Conservation (phyloP, 2,888 invertebrate species). For the Merodon equestris region DNA sequence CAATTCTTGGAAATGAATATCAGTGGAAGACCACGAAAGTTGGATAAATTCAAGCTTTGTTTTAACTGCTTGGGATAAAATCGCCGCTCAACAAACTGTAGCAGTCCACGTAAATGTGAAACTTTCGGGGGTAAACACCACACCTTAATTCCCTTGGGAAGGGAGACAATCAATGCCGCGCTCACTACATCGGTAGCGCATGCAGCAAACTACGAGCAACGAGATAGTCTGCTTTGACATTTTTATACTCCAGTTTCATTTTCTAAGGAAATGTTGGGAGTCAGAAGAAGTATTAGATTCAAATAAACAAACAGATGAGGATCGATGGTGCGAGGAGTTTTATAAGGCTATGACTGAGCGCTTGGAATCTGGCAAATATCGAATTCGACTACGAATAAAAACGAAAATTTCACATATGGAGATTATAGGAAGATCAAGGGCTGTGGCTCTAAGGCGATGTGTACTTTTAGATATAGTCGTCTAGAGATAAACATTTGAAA, state of each 20-base stretch:
- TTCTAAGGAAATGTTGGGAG: conserved; percentile 9
- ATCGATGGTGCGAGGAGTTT: not conserved
- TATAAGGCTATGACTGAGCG: not conserved
- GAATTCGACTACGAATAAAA: not conserved
- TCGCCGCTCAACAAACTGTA: conserved; percentile 18
- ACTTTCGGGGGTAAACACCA: conserved; percentile 29
- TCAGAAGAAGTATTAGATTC: not conserved
- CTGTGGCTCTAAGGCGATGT: not conserved
- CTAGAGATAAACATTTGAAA: not conserved
- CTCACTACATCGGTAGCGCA: not conserved
- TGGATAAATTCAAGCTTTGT: conserved; percentile 24
- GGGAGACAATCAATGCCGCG: not conserved
- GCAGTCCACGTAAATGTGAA: conserved; percentile 24
- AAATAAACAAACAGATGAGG: not conserved
- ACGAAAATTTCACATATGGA: not conserved
- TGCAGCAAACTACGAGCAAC: not conserved
- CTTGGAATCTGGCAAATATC: not conserved
- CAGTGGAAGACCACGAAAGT: not conserved
- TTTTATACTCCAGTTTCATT: not conserved
- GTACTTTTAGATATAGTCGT: not conserved
- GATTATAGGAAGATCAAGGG: not conserved
- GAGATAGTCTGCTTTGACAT: conserved; percentile 1
- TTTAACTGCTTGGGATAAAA: conserved; percentile 37
- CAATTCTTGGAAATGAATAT: conserved; percentile 5
- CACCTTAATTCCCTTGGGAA: conserved; percentile 17